phyloP scores from a whole-genome alignment of 2,888 invertebrate genomes.

The Conus canariensis region DNA sequence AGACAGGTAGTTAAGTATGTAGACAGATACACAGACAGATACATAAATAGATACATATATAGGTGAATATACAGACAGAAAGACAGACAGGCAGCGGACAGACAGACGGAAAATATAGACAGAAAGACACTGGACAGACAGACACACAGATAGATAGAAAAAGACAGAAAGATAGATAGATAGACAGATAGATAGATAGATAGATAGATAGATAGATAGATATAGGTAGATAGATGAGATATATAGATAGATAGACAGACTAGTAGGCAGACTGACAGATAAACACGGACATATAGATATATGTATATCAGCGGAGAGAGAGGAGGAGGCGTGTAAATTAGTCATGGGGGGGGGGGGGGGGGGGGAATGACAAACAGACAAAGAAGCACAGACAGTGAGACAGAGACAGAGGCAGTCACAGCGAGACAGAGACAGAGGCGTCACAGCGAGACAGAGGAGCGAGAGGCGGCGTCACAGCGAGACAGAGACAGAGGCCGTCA shows the following conservation, averaged over 20 bases:
- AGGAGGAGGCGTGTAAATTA: not conserved
- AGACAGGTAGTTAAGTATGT: too few relatives aligned
- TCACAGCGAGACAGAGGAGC: not conserved
- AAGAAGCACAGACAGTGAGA: not conserved
- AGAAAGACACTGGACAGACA: not conserved
- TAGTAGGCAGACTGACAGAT: not conserved
- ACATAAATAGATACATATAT: too few relatives aligned
- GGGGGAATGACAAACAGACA: too few relatives aligned
- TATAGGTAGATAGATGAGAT: too few relatives aligned
- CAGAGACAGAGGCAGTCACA: not conserved
- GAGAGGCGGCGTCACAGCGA: not conserved
- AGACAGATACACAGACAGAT: too few relatives aligned
- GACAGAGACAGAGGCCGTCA: not conserved
- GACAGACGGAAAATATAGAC: not conserved
- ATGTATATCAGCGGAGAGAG: not conserved
- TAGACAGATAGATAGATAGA: too few relatives aligned
- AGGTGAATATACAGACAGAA: not conserved
- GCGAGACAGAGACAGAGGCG: not conserved
- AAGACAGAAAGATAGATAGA: too few relatives aligned
- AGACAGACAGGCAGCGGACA: not conserved
- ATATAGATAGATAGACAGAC: too few relatives aligned
- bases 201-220: too few relatives aligned
- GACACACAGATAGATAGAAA: too few relatives aligned
- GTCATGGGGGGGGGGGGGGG: not conserved
- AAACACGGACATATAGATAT: not conserved